Base-by-base conservation (phyloP, 2,888 invertebrate genomes). In the Drosophila niveifrons region DNA sequence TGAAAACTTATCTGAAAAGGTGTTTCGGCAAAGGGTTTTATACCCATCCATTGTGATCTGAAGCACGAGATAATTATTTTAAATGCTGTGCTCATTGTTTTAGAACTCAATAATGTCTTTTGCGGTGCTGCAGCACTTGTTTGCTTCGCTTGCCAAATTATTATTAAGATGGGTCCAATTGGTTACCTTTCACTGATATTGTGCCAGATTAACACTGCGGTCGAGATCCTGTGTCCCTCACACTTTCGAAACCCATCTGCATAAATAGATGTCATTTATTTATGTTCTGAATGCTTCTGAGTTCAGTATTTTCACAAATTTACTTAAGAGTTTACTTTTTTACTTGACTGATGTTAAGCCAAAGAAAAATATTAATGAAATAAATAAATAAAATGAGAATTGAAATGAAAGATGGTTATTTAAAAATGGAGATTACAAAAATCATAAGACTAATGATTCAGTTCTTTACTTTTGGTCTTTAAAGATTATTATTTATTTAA, bases 81-180 rank as follows among this genome's bases (percentile, higher is more conserved):
- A 74, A 75, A 82, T 78, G 68, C 63, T 66, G 56, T 73, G 66
- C 56, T 75, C 78, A 86, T 81, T 86, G 83, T 83, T 81, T 83
- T 75, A 80, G 75, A 75, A 74, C 72, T 71, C 72, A 41, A 75
- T 82, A 75, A 84, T 70, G 44, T 46, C 57, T 64, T 23, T 23
- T 59, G 11, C 59, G 57, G 31, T 50, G 6, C 10, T 4, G 29
- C 53, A 41, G 34, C 63, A 61, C 57, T 66, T 75, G 59, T 72
- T 46, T 58, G 72, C 72, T 36, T 48, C 34, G 43, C 51, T 61
- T 65, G 65, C 48, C 80, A 65, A 68, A 71, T 79, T 68, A 70
- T 76, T 64, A 73, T 66, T 51, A 64, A 55, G 68, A 70, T 76
- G 70, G 58, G 57, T 57, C 34, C 46, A 76, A 66, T 76, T 61